Evolutionary conservation across 1,140 invertebrate genomes (phyloP).

Genomic region (Apis florea): DNA sequence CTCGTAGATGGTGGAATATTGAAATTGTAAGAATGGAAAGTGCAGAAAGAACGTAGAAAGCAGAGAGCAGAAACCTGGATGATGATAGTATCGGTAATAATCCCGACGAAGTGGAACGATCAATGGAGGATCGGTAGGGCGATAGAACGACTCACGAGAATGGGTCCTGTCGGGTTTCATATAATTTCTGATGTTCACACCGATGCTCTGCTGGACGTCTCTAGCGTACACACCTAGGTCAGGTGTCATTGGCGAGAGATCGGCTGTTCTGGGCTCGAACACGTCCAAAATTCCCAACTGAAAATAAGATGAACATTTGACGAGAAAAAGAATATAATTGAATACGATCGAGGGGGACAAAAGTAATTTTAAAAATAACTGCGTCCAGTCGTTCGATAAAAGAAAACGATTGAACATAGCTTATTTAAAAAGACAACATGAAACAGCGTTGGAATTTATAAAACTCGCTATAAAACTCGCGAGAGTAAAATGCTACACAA

Average conservation of each 20-base stretch:
- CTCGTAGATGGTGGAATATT: background rate
- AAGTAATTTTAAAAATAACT: too few species aligned
- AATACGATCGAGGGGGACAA: too few species aligned
- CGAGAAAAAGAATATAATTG: background rate
- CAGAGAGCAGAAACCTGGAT: conserved; percentile 71
- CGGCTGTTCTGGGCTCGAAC: conserved; percentile 88
- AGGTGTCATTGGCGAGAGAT: conserved; percentile 88
- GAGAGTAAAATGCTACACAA: background rate
- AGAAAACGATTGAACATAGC: background rate
- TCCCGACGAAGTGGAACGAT: conserved; percentile 64
- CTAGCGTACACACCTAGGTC: conserved; percentile 88
- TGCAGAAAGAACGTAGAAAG: conserved; percentile 55
- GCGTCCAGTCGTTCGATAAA: background rate
- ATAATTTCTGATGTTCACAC: conserved; percentile 89
- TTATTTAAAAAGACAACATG: background rate
- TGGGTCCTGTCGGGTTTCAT: conserved; percentile 81
- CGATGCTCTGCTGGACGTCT: conserved; percentile 90
- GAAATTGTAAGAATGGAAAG: background rate
- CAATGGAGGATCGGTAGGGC: conserved; percentile 53
- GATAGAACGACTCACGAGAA: conserved; percentile 65
- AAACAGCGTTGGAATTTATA: background rate
- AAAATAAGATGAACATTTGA: conserved; percentile 30
- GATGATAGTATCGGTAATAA: conserved; percentile 68
- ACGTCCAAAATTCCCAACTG: conserved; percentile 88
- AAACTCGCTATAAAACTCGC: conserved; percentile 1